These are phyloP conservation scores for Megaceryle alcyon DNA, from an alignment of 2,797 vertebrate species.

Conservation along the genomic window DNA sequence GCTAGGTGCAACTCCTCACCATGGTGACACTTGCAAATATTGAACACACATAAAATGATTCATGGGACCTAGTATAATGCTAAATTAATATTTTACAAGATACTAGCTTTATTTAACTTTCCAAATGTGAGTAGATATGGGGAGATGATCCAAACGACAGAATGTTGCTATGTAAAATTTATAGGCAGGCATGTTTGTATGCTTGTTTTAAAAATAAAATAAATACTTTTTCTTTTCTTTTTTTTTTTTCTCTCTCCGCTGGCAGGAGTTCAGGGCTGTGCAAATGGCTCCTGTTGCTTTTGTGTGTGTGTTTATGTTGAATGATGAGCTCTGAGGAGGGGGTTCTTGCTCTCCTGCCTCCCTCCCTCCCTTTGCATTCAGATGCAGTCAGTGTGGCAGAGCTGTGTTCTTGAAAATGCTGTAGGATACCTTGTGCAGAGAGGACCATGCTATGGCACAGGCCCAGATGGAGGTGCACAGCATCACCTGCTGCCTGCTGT, in stretches of 20 bases:
- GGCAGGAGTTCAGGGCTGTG: not conserved
- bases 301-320: not conserved
- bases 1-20: slow-evolving; percentile 45
- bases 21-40: slow-evolving; percentile 64
- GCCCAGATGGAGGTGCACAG: not conserved
- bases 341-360: not conserved
- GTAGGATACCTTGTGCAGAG: not conserved
- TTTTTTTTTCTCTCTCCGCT: not conserved
- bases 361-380: not conserved
- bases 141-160: not conserved
- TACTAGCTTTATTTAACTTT: slow-evolving; percentile 41
- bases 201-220: not conserved
- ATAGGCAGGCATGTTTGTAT: not conserved
- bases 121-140: not conserved
- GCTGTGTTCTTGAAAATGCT: not conserved
- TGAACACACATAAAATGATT: slow-evolving; percentile 20
- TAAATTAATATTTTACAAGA: slow-evolving; percentile 56
- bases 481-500: not conserved
- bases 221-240: not conserved
- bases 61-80: not conserved
- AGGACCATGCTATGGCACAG: not conserved
- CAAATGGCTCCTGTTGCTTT: not conserved
- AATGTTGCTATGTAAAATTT: not conserved
- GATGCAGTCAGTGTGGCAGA: accelerated
- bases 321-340: not conserved